Evolutionary conservation across 2,888 invertebrate genomes (phyloP), one percentile per base, ranked within the genome.

Genomic region (Glaucopsyche alexis): DNA sequence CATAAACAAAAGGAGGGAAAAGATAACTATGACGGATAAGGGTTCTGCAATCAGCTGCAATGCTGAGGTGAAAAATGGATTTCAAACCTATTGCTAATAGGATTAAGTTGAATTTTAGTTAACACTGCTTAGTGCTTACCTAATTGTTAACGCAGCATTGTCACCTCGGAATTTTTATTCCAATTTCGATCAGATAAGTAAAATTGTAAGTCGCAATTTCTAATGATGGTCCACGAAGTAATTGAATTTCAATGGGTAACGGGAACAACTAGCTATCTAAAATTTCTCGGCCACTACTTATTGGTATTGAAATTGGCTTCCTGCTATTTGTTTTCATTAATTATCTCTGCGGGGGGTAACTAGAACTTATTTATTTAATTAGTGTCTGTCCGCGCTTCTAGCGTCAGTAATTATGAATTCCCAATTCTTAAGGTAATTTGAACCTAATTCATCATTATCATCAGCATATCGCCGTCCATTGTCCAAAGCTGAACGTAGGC

Each of bases 1-100:
- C 19, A 72, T 77, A 79, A 84, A 89, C 87, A 88, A 87, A 84
- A 81, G 79, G 73, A 40, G 38, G 69, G 45, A 72, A 67, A n/a
- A 52, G 50, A 60, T 76, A 80, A 83, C 82, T 82, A 79, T 79
- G 83, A 82, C 77, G 75, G 77, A 79, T 77, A 73, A 72, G 71
- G 65, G 72, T 40, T 71, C 29, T 71, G 71, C n/a, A n/a, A n/a
- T n/a, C n/a, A n/a, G n/a, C 76, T 78, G 77, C 73, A 74, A 76
- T 75, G 76, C 42, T 64, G 73, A 55, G 73, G 64, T 72, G 72
- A 19, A 9, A 42, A 66, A 42, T 7, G 19, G 14, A 66, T 66
- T 66, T 66, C 9, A n/a, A n/a, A 16, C n/a, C 4, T 42, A 16
- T n/a, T 49, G 29, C 47, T 72, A 29, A 40, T 14, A 19, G 8